phyloP scores from a whole-genome alignment of 1,140 invertebrate species.

The Chelonus insularis region DNA sequence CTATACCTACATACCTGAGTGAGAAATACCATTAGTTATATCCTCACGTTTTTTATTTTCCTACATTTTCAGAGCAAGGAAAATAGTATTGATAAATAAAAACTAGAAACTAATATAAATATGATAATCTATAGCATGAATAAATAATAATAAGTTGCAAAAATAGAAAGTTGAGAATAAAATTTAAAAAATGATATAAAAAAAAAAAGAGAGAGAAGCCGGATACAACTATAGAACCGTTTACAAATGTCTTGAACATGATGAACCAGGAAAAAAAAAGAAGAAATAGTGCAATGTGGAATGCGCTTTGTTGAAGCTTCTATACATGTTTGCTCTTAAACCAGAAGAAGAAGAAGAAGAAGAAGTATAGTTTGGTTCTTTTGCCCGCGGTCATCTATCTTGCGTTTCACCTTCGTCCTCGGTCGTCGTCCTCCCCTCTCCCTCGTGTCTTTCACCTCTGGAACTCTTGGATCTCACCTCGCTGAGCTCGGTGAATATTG shows the following conservation, averaged over 20 bases:
- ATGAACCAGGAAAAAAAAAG: background rate
- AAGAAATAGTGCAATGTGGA: constrained; percentile 14
- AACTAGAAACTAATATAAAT: too few relatives aligned
- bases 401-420: constrained; percentile 20
- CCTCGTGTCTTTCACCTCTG: constrained; percentile 2
- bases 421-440: constrained; percentile 14
- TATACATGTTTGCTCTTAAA: background rate
- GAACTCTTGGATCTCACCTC: constrained; percentile 19
- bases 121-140: too few relatives aligned
- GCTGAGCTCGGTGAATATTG: background rate
- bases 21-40: too few relatives aligned
- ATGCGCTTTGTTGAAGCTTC: constrained; percentile 13
- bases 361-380: constrained; percentile 8
- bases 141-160: too few relatives aligned
- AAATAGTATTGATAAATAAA: too few relatives aligned
- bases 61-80: too few relatives aligned
- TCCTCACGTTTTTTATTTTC: too few relatives aligned
- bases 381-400: constrained; percentile 14
- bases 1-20: too few relatives aligned
- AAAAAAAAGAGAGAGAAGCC: background rate
- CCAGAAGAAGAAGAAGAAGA: background rate
- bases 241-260: background rate
- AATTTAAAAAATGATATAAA: background rate
- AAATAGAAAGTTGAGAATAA: too few relatives aligned
- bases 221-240: too few relatives aligned